A percentile compares a stretch with the other conserved stretches of the same genome.
Conservation (phyloP, 2,888 invertebrate species). For the Diadromus collaris region DNA sequence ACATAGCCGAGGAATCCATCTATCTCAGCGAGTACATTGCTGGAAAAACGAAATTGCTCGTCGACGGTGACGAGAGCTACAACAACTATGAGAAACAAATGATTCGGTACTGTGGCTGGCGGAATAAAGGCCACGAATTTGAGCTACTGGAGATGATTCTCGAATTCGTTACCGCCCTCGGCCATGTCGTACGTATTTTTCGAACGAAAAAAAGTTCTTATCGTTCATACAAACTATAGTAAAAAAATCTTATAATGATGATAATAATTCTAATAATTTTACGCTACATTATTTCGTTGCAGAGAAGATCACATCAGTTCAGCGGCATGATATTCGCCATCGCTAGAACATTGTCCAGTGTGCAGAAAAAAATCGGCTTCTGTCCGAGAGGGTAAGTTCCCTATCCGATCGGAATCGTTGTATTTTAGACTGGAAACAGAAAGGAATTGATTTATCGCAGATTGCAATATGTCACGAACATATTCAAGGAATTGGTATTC, state of each 20-base stretch:
- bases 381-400: conserved; percentile 69
- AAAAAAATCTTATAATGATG: neutral
- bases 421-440: neutral
- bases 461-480: conserved; percentile 69
- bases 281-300: conserved; percentile 51
- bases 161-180: conserved; percentile 73
- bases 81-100: conserved; percentile 71
- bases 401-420: neutral
- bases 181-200: conserved; percentile 71
- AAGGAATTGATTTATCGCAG: conserved; percentile 64
- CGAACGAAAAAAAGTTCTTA: neutral
- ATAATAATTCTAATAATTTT: too few species aligned
- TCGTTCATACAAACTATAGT: conserved; percentile 7
- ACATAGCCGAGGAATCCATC: conserved; percentile 70
- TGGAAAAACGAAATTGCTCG: conserved; percentile 69
- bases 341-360: conserved; percentile 70
- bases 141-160: conserved; percentile 75
- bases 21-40: conserved; percentile 75
- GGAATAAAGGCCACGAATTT: conserved; percentile 67
- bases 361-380: conserved; percentile 71
- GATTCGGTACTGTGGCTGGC: conserved; percentile 73
- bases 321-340: conserved; percentile 76
- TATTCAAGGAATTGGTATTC: conserved; percentile 76
- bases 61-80: conserved; percentile 68
- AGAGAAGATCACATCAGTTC: conserved; percentile 78